Percentiles rank a stretch among this genome's conserved stretches.
Evolutionary conservation across 2,113 vertebrate species (phyloP).

Genomic region (Monopterus albus): DNA sequence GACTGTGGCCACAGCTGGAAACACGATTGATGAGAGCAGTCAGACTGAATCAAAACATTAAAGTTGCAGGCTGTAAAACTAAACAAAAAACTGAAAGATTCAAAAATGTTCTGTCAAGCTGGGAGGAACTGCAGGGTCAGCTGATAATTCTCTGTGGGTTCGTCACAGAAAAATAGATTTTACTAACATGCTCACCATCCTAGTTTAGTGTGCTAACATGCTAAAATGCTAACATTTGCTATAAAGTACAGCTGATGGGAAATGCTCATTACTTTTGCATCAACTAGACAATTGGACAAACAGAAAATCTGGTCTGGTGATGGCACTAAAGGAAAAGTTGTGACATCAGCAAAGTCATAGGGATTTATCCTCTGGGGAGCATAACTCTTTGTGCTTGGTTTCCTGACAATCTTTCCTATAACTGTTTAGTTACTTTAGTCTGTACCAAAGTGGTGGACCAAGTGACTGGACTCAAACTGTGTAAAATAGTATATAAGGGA

Average conservation of each 20-base stretch:
- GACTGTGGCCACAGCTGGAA: too few species aligned
- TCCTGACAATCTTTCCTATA: neutral
- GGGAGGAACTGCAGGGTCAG: too few species aligned
- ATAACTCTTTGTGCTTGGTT: neutral
- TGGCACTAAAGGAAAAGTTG: too few species aligned
- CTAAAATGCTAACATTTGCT: neutral
- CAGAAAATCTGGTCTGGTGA: neutral
- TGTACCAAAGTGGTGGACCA: neutral
- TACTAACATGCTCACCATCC: neutral
- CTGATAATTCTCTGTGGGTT: too few species aligned
- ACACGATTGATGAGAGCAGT: too few species aligned
- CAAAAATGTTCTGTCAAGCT: too few species aligned
- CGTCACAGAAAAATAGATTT: too few species aligned
- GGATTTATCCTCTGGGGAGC: neutral
- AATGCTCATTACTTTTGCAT: neutral
- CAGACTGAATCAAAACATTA: too few species aligned
- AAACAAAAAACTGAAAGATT: too few species aligned
- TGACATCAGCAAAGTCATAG: neutral
- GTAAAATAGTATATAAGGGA: neutral
- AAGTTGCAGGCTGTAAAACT: too few species aligned
- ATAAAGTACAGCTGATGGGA: neutral
- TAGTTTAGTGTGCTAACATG: neutral
- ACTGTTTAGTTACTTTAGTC: neutral
- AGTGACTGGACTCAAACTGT: neutral
- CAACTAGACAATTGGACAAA: neutral